Evolutionary conservation across 2,113 vertebrate genomes (phyloP), one percentile per base, ranked within the genome.

Genomic region (Campylomormyrus tamandua): DNA sequence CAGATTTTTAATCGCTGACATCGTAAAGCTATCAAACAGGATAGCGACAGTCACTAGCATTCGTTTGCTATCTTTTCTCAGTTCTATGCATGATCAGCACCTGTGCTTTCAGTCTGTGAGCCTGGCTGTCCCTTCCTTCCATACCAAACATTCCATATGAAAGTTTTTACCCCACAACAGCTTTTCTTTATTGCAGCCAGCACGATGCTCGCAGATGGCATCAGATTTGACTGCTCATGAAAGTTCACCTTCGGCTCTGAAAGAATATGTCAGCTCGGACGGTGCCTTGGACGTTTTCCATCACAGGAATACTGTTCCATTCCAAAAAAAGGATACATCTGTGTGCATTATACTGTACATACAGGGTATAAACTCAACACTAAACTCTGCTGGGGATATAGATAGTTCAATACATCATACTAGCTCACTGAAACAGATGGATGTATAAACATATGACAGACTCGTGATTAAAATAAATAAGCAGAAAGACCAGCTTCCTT

Each of bases 401-500:
- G 83, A 48, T 21, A 4, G 21, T 46, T 11, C 83, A 17, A 80
- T 80, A 42, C 35, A 80, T 80, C 31, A 80, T 80, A 19, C 13
- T 17, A 80, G 17, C 74, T 80, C 74, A 17, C 13, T 39, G 39
- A 80, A 80, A 42, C n/a, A 70, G 62, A 70, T 70, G n/a, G 62
- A 70, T 11, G n/a, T 70, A 77, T 77, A 39, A 77, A 39, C 35
- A 19, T 19, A 39, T 11, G 35, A 80, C 15, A 15, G 74, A 80
- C 74, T 42, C 31, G 74, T 80, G 74, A 80, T 80, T 80, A 80
- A 80, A 80, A 80, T 80, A 80, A 80, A 80, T 80, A 19, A 80
- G 11, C 74, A 42, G 74, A 39, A 39, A 80, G 74, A 5, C 31
- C 35, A 19, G 74, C 17, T 80, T 80, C 31, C 74, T 80, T 7